These are phyloP conservation scores for Ptychadena robeensis DNA, from an alignment of 2,797 vertebrate species.

Conservation along the genomic window DNA sequence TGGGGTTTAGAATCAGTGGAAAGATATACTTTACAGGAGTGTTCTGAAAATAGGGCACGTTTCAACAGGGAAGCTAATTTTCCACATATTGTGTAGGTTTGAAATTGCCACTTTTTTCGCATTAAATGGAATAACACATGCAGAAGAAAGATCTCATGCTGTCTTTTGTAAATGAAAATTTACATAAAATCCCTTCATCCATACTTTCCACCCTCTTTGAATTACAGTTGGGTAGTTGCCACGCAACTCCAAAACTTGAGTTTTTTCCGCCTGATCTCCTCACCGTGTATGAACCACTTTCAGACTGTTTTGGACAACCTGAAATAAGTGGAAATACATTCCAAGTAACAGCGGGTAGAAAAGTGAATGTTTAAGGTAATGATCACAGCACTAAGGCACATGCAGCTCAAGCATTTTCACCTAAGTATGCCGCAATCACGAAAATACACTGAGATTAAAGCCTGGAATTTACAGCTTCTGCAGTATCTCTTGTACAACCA, in stretches of 20 bases:
- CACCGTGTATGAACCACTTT: conserved; percentile 25
- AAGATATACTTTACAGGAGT: conserved; percentile 4
- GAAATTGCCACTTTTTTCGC: conserved; percentile 46
- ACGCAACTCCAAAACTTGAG: conserved; percentile 38
- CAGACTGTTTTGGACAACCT: conserved; percentile 38
- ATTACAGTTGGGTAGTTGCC: conserved; percentile 52
- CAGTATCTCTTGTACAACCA: not conserved
- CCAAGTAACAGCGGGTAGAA: conserved; percentile 42
- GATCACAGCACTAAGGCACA: conserved; percentile 22
- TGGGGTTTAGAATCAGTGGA: conserved; percentile 10
- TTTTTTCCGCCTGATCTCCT: conserved; percentile 33
- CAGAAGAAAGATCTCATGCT: conserved; percentile 47
- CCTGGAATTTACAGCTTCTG: not conserved
- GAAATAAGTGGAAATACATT: conserved; percentile 36
- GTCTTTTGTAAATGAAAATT: conserved; percentile 55
- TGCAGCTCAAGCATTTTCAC: conserved; percentile 35
- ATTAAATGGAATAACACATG: conserved; percentile 47
- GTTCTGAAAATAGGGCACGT: conserved; percentile 17
- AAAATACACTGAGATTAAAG: conserved; percentile 17
- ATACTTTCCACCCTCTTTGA: conserved; percentile 32
- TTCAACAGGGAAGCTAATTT: conserved; percentile 53
- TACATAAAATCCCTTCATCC: conserved; percentile 56
- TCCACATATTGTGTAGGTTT: conserved; percentile 50
- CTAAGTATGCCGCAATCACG: not conserved
- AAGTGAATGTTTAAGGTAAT: conserved; percentile 42